A percentile compares a stretch with the other conserved stretches of the same genome.
Evolutionary conservation across 2,113 vertebrate genomes (phyloP).

Genomic region (Elachura formosa): DNA sequence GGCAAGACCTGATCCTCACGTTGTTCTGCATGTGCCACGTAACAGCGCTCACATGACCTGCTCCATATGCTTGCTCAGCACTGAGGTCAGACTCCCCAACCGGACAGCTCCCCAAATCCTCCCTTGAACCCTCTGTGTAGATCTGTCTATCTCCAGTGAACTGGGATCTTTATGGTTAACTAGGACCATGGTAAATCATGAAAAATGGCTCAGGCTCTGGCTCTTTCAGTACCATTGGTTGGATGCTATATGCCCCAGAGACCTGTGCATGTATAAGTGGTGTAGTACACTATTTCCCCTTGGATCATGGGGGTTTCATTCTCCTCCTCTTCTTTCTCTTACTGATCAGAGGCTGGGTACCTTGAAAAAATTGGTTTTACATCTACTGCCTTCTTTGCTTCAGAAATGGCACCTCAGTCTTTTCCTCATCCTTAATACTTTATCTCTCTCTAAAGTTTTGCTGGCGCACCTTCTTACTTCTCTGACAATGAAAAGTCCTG

Average conservation of each 20-base stretch:
- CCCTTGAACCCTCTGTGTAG: neutral
- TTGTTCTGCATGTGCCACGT: neutral
- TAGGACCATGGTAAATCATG: neutral
- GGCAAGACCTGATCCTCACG: too few relatives aligned
- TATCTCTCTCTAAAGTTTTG: neutral
- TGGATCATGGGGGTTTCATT: neutral
- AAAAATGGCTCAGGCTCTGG: neutral
- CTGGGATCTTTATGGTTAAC: neutral
- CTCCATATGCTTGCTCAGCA: neutral
- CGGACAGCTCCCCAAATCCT: neutral
- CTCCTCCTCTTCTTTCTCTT: neutral
- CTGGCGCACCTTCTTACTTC: rapidly evolving
- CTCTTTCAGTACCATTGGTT: neutral
- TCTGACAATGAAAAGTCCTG: rapidly evolving
- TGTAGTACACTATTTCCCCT: neutral
- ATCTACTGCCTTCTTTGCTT: neutral
- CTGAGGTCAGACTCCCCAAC: neutral
- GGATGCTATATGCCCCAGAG: neutral
- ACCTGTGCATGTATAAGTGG: rapidly evolving
- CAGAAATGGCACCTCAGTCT: neutral
- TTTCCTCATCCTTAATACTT: neutral
- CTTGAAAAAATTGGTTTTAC: neutral
- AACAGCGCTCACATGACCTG: neutral
- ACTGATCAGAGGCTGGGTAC: neutral
- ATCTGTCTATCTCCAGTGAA: neutral